Evolutionary conservation across 2,888 invertebrate species (phyloP), one percentile per base, ranked within the genome.

Genomic region (Polyommatus iphigenia): DNA sequence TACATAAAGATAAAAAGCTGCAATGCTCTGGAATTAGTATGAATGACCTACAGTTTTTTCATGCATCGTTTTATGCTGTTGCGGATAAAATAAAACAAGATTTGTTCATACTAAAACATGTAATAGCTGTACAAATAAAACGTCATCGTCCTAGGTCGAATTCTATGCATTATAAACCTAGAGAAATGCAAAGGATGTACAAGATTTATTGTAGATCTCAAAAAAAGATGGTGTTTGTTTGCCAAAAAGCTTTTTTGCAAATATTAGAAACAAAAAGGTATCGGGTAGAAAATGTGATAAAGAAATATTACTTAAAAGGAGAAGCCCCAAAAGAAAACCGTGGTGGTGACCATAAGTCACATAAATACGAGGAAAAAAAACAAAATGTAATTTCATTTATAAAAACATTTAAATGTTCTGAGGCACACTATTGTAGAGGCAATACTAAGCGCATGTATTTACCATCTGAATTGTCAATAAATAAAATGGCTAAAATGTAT

Each of bases 401-500:
- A 71, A 79, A 77, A 62, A 50, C 32, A 67, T 77, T 79, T 20
- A 77, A 57, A 41, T 78, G 77, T n/a, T 57, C 78, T 67, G 79
- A 80, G 78, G 32, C 78, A 29, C 79, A 79, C 54, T 79, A 80
- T 78, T 80, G 79, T 57, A 29, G 80, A 29, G 77, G 71, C 10
- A 79, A 76, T 67, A 20, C 80, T n/a, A 78, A 54, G 32, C 78
- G 78, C 57, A 20, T 75, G 46, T 79, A 80, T 41, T 62, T 80
- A 62, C 73, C 79, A 18, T 76, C 36, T 6, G 78, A 77, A 54
- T 18, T 80, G 46, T 72, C 57, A 32, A 79, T 79, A 50, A 79
- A 77, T 77, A 78, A 80, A 78, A 77, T 79, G 78, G 78, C 72
- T 71, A 78, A 79, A 79, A 76, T 75, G 57, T 79, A 79, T 29